Conservation (phyloP, 2,113 vertebrate genomes). For the Pterocles gutturalis region DNA sequence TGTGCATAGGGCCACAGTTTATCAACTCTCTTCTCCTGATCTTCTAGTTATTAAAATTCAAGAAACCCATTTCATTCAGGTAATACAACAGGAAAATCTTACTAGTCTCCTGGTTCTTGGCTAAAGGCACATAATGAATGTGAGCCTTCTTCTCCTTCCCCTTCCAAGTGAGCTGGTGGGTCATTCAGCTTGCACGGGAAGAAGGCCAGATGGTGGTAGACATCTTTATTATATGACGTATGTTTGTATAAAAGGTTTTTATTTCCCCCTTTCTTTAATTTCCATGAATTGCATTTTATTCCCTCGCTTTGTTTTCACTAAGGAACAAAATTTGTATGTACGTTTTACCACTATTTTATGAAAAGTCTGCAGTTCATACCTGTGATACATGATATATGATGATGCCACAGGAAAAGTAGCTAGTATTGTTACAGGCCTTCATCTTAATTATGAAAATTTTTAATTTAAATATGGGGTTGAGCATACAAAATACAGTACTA, state of each 20-base stretch:
- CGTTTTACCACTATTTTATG: constrained; percentile 64
- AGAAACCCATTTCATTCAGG: neutral
- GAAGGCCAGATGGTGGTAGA: constrained; percentile 57
- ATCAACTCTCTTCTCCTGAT: neutral
- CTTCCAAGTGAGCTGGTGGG: neutral
- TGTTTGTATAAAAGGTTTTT: constrained; percentile 40
- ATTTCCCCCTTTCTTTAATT: constrained; percentile 23
- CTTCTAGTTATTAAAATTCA: neutral
- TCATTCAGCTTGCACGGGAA: constrained; percentile 27
- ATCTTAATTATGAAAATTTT: constrained; percentile 84
- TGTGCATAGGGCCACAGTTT: neutral
- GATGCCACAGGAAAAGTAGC: constrained; percentile 74
- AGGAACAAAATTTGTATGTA: constrained; percentile 59
- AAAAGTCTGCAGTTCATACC: constrained; percentile 70
- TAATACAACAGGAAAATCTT: neutral
- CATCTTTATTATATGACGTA: constrained; percentile 19
- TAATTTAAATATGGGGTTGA: constrained; percentile 83
- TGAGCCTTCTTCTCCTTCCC: neutral
- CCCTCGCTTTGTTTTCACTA: constrained; percentile 36
- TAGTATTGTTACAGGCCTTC: constrained; percentile 76
- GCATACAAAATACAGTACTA: constrained; percentile 80
- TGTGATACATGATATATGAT: constrained; percentile 55
- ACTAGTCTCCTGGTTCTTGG: neutral
- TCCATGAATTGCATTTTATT: constrained; percentile 59
- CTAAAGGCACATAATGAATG: neutral